Percentiles rank a stretch among this genome's conserved stretches.
These are phyloP conservation scores for Amphilophus citrinellus DNA, from an alignment of 2,113 vertebrate species.

Conservation along the genomic window DNA sequence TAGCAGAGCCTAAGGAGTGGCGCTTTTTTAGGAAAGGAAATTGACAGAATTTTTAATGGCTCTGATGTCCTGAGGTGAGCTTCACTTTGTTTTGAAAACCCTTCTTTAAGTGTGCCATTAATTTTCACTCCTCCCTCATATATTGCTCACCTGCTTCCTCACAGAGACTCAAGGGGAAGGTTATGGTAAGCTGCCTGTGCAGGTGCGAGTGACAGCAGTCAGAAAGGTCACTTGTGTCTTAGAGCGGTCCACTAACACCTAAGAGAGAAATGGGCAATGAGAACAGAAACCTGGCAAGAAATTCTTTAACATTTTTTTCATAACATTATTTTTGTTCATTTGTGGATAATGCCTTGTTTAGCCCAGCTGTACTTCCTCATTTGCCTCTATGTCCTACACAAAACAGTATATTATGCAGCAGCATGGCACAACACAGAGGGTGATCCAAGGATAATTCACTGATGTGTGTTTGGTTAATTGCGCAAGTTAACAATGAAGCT, in stretches of 20 bases:
- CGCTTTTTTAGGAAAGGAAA: constrained; percentile 24
- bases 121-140: constrained; percentile 28
- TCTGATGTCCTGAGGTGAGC: constrained; percentile 43
- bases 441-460: constrained; percentile 23
- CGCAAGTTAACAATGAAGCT: constrained; percentile 43
- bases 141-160: constrained; percentile 13
- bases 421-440: constrained; percentile 24
- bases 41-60: constrained; percentile 31
- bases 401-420: constrained; percentile 51
- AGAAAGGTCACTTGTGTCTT: background rate
- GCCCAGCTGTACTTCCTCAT: constrained; percentile 25
- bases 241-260: background rate
- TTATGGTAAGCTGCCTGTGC: constrained; percentile 15
- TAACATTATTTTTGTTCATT: constrained; percentile 7
- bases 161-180: background rate
- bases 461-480: constrained; percentile 50
- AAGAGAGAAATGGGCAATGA: background rate
- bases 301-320: background rate
- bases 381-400: constrained; percentile 31
- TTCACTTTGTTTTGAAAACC: constrained; percentile 43
- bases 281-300: constrained; percentile 7
- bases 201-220: constrained; percentile 23
- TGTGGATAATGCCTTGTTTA: constrained; percentile 3
- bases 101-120: constrained; percentile 52
- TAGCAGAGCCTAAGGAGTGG: constrained; percentile 17